Conservation (phyloP, 1,140 invertebrate species). For the Procambarus virginalis region DNA sequence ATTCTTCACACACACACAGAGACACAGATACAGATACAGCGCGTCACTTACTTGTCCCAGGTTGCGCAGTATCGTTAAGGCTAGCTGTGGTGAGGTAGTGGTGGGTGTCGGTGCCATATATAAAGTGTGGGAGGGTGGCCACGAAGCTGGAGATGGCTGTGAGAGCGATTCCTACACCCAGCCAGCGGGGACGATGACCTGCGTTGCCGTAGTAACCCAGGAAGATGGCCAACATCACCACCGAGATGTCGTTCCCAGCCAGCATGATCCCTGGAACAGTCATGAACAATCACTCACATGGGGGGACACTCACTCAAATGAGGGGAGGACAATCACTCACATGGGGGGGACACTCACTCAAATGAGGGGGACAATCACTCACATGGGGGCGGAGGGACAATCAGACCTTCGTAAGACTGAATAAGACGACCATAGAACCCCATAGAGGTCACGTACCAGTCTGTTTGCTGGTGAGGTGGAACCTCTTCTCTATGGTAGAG, state of each 20-base stretch:
- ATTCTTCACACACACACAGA: too few species aligned
- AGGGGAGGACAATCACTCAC: too few species aligned
- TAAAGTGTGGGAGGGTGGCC: background rate
- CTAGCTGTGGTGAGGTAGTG: background rate
- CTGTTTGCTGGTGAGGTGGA: constrained; percentile 29
- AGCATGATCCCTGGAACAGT: background rate
- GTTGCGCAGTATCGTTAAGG: too few species aligned
- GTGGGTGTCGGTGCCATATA: background rate
- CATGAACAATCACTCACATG: too few species aligned
- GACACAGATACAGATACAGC: too few species aligned
- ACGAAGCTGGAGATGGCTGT: background rate
- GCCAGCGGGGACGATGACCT: background rate
- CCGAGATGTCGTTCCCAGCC: background rate
- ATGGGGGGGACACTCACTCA: too few species aligned
- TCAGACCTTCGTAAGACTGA: too few species aligned
- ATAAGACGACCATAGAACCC: background rate
- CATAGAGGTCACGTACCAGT: background rate
- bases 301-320: too few species aligned
- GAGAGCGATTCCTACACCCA: background rate
- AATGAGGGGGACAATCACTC: too few species aligned
- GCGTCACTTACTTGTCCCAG: too few species aligned
- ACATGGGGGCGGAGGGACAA: too few species aligned
- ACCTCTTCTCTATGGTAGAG: constrained; percentile 83
- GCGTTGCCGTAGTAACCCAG: background rate
- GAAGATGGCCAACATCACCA: background rate